Percentiles rank a stretch among this genome's conserved stretches.
Evolutionary conservation across 2,797 vertebrate species (phyloP).

Genomic region (Ceryle rudis): DNA sequence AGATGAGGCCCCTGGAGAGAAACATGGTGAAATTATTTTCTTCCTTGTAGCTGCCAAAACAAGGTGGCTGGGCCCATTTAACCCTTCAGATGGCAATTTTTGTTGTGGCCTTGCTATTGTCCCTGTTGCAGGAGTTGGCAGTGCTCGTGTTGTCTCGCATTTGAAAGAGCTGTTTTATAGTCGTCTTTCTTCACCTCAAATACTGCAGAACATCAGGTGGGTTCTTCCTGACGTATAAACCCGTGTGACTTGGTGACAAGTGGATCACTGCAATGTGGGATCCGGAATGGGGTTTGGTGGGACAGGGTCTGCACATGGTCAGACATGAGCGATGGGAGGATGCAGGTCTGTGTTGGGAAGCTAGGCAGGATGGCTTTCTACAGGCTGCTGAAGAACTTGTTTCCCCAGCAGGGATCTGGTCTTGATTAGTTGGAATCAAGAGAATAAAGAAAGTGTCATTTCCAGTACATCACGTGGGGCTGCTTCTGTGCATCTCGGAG

Average conservation of each 20-base stretch:
- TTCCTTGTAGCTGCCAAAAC: not conserved
- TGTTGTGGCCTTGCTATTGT: not conserved
- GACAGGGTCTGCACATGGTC: accelerated
- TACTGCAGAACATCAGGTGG: not conserved
- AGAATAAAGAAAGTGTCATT: accelerated
- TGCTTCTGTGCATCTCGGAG: not conserved
- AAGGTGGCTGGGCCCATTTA: not conserved
- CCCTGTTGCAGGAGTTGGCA: accelerated
- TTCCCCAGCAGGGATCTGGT: accelerated
- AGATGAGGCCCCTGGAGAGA: not conserved
- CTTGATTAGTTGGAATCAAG: not conserved
- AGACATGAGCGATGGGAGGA: accelerated
- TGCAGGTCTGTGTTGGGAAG: not conserved
- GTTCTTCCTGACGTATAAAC: not conserved
- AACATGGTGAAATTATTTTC: accelerated
- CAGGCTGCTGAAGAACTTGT: accelerated
- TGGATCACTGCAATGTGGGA: accelerated
- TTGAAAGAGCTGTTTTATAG: not conserved
- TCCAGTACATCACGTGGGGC: accelerated
- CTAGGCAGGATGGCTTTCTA: accelerated
- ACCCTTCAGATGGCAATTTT: not conserved
- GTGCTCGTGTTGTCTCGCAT: accelerated
- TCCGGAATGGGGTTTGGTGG: accelerated
- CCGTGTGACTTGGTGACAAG: accelerated
- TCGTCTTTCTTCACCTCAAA: accelerated